Percentiles rank a stretch among this genome's conserved stretches.
Evolutionary conservation across 1,140 invertebrate species (phyloP).

Genomic region (Episyrphus balteatus): DNA sequence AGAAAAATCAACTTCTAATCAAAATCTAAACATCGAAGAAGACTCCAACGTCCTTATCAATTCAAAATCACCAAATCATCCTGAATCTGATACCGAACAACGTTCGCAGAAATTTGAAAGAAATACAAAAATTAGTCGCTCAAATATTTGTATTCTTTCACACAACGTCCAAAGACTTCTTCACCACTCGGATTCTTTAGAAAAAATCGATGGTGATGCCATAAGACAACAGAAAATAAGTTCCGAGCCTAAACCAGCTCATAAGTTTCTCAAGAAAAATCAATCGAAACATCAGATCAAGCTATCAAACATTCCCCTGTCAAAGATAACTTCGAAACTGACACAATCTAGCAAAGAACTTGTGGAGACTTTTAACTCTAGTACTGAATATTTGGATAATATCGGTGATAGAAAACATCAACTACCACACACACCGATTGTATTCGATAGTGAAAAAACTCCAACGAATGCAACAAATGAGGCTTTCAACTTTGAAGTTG

Average conservation of each 20-base stretch:
- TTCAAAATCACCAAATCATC: too few relatives aligned
- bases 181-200: slow-evolving; percentile 23
- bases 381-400: slow-evolving; percentile 18
- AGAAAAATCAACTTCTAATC: too few relatives aligned
- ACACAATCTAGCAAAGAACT: slow-evolving; percentile 32
- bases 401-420: slow-evolving; percentile 2
- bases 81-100: too few relatives aligned
- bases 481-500: slow-evolving; percentile 18
- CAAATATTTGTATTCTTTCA: too few relatives aligned
- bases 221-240: slow-evolving; percentile 15
- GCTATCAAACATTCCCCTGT: slow-evolving; percentile 28
- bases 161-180: too few relatives aligned
- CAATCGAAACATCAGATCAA: slow-evolving; percentile 15
- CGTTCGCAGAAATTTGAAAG: too few relatives aligned
- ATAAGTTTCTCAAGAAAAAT: not conserved
- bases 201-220: slow-evolving; percentile 25
- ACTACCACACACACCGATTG: slow-evolving; percentile 3
- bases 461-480: slow-evolving; percentile 21
- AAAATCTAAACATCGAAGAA: too few relatives aligned
- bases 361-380: slow-evolving; percentile 28
- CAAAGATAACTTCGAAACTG: slow-evolving; percentile 29
- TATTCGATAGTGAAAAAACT: slow-evolving; percentile 24
- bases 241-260: not conserved
- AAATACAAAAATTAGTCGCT: too few relatives aligned
- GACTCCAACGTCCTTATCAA: too few relatives aligned